A percentile compares a stretch with the other conserved stretches of the same genome.
phyloP scores from a whole-genome alignment of 92 coral and sea anemone genomes.

The Umimayanthus kanabou region DNA sequence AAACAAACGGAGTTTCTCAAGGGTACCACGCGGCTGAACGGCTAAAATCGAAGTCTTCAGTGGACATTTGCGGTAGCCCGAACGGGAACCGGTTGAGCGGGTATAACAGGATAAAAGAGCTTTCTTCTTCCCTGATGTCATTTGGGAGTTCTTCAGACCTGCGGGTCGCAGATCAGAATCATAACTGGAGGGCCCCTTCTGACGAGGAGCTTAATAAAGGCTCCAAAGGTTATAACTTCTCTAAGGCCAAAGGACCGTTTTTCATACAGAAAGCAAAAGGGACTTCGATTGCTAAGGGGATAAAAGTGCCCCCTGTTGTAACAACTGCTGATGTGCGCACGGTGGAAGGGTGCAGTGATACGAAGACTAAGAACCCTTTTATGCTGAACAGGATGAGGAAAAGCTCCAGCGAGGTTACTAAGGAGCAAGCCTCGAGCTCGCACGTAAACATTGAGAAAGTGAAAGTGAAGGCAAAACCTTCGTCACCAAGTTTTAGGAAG shows the following conservation, averaged over 20 bases:
- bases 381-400: slow-evolving; percentile 33
- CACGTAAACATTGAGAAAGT: slow-evolving; percentile 15
- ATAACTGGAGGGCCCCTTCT: slow-evolving; percentile 17
- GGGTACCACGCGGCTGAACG: slow-evolving; percentile 12
- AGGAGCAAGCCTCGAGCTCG: not conserved
- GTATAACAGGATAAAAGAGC: slow-evolving; percentile 35
- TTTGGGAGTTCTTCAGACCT: slow-evolving; percentile 35
- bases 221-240: slow-evolving; percentile 16
- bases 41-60: slow-evolving; percentile 18
- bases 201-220: slow-evolving; percentile 25
- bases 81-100: slow-evolving; percentile 21
- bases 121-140: slow-evolving; percentile 35
- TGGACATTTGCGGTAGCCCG: slow-evolving; percentile 5
- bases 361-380: slow-evolving; percentile 26
- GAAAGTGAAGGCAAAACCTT: slow-evolving; percentile 11
- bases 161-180: slow-evolving; percentile 26
- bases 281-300: slow-evolving; percentile 36
- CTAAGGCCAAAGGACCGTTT: slow-evolving; percentile 54
- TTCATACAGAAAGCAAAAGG: slow-evolving; percentile 54
- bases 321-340: slow-evolving; percentile 20
- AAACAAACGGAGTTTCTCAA: not conserved
- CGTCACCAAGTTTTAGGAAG: slow-evolving; percentile 23
- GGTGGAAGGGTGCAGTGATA: slow-evolving; percentile 41
- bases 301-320: slow-evolving; percentile 33
- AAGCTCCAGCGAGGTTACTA: not conserved